A percentile compares a stretch with the other conserved stretches of the same genome.
Evolutionary conservation across 2,113 vertebrate genomes (phyloP).

Genomic region (Psephotus haematonotus): DNA sequence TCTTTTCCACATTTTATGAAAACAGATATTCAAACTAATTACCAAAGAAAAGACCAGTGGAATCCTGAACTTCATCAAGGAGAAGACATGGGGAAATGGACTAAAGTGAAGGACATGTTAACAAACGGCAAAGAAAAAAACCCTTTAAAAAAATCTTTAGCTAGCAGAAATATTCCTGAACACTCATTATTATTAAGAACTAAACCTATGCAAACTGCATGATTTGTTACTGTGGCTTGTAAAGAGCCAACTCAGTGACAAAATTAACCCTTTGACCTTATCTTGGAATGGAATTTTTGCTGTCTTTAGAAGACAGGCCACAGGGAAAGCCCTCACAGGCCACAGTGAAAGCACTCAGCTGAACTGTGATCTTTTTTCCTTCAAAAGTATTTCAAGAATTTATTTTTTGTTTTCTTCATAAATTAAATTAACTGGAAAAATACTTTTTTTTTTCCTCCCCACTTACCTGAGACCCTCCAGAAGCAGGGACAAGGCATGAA

Average conservation of each 20-base stretch:
- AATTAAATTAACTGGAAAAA: slow-evolving; percentile 73
- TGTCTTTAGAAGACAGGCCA: slow-evolving; percentile 62
- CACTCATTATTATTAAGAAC: slow-evolving; percentile 29
- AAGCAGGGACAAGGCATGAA: slow-evolving; percentile 88
- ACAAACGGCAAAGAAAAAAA: background rate
- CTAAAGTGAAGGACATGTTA: background rate
- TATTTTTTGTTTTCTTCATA: slow-evolving; percentile 68
- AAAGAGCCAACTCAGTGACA: slow-evolving; percentile 60
- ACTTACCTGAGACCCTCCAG: slow-evolving; percentile 94
- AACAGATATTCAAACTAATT: background rate
- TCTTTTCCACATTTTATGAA: background rate
- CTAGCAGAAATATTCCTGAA: slow-evolving; percentile 11
- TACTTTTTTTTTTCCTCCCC: slow-evolving; percentile 17
- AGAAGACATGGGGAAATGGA: background rate
- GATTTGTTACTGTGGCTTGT: slow-evolving; percentile 57
- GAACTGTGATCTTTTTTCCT: slow-evolving; percentile 59
- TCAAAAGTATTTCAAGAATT: slow-evolving; percentile 72
- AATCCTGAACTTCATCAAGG: background rate
- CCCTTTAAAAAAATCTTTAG: background rate
- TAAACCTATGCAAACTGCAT: slow-evolving; percentile 52
- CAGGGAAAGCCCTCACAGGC: slow-evolving; percentile 50
- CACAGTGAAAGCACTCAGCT: slow-evolving; percentile 56
- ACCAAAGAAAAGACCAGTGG: background rate
- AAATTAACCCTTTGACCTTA: slow-evolving; percentile 71
- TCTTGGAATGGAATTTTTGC: slow-evolving; percentile 70